Conservation (phyloP, 2,888 invertebrate genomes). For the Abrostola triplasia region DNA sequence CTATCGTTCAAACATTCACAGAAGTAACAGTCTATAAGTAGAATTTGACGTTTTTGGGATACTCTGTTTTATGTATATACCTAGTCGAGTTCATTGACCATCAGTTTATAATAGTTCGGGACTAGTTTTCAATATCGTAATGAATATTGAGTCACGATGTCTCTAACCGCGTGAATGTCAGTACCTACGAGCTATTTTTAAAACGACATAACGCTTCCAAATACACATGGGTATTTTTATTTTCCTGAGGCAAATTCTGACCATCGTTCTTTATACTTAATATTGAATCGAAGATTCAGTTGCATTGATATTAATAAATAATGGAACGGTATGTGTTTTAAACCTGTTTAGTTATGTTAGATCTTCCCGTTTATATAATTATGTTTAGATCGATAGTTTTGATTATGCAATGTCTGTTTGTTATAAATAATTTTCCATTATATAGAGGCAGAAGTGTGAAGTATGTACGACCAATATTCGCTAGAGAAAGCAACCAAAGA, state of each 20-base stretch:
- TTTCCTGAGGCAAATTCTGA: background rate
- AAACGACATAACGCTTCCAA: constrained; percentile 7
- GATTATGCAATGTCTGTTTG: too few relatives aligned
- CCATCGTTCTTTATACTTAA: background rate
- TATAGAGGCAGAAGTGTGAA: too few relatives aligned
- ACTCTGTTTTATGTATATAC: background rate
- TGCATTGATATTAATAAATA: too few relatives aligned
- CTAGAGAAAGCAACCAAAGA: too few relatives aligned
- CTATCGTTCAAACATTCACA: too few relatives aligned
- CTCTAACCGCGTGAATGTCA: constrained; percentile 14
- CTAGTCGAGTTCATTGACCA: background rate
- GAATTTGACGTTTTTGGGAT: background rate
- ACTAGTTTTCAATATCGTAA: background rate
- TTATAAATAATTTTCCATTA: too few relatives aligned
- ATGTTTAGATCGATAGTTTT: too few relatives aligned
- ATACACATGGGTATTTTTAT: constrained; percentile 10
- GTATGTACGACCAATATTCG: too few relatives aligned
- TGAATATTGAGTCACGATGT: constrained; percentile 2
- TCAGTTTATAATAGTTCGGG: background rate
- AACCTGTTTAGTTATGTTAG: too few relatives aligned
- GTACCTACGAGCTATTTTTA: constrained; percentile 35
- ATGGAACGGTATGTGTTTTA: too few relatives aligned
- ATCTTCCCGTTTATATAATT: too few relatives aligned
- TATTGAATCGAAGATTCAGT: background rate
- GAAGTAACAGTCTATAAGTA: too few relatives aligned